Percentiles rank a stretch among this genome's conserved stretches.
Evolutionary conservation across 2,113 vertebrate genomes (phyloP).

Genomic region (Cyprinodon brontotheroides): DNA sequence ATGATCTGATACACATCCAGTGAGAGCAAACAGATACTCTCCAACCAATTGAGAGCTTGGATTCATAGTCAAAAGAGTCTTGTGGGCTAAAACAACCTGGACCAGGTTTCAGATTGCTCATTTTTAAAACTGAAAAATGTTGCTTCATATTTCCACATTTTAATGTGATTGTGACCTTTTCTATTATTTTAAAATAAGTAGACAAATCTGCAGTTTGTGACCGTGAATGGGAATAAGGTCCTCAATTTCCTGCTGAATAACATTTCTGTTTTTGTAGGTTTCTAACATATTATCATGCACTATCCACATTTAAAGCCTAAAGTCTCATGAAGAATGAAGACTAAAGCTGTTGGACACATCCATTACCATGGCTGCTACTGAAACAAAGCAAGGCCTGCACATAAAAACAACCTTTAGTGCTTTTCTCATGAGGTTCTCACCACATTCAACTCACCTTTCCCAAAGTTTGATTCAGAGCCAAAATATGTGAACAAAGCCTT

Average conservation of each 20-base stretch:
- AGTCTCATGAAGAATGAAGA: not conserved
- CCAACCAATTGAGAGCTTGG: too few species aligned
- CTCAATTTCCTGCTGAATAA: not conserved
- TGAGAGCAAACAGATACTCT: too few species aligned
- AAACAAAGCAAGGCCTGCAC: conserved; percentile 31
- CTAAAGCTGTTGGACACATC: not conserved
- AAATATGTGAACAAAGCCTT: conserved; percentile 48
- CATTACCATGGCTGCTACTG: conserved; percentile 31
- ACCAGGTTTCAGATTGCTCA: too few species aligned
- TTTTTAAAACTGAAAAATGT: too few species aligned
- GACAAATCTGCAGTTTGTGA: not conserved
- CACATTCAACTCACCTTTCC: conserved; percentile 28
- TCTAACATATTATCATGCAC: not conserved
- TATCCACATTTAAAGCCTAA: not conserved
- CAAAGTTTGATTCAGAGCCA: conserved; percentile 29
- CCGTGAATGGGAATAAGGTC: not conserved
- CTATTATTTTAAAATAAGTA: not conserved
- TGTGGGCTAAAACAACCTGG: too few species aligned
- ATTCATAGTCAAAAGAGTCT: too few species aligned
- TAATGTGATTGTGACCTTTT: not conserved
- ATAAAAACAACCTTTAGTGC: conserved; percentile 26
- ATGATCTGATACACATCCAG: too few species aligned
- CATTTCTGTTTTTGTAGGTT: not conserved
- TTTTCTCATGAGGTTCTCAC: conserved; percentile 29
- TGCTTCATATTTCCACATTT: not conserved